Evolutionary conservation across 2,113 vertebrate genomes (phyloP).

Genomic region (Siphamia tubifer): DNA sequence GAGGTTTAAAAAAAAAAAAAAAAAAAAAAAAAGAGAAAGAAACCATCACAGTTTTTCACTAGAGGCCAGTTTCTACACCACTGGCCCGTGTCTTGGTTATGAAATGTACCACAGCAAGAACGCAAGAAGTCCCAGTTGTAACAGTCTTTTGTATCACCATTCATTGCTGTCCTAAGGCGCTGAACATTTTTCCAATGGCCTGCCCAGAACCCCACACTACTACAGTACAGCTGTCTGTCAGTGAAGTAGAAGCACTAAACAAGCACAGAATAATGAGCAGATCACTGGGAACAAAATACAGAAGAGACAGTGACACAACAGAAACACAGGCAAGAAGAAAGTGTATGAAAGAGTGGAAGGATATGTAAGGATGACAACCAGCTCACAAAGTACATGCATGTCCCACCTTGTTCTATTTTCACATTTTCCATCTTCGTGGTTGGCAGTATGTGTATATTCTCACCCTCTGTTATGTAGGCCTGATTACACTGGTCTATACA

Average conservation of each 20-base stretch:
- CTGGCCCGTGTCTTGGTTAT: slow-evolving; percentile 9
- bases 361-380: slow-evolving; percentile 14
- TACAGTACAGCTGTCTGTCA: slow-evolving; percentile 20
- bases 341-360: neutral
- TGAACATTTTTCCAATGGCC: neutral
- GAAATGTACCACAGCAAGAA: slow-evolving; percentile 20
- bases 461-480: too few species aligned
- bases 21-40: too few species aligned
- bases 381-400: slow-evolving; percentile 16
- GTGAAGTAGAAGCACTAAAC: slow-evolving; percentile 43
- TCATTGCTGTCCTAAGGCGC: neutral
- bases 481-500: too few species aligned
- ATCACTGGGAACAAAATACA: slow-evolving; percentile 2
- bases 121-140: neutral
- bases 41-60: slow-evolving; percentile 6
- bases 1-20: neutral
- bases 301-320: neutral
- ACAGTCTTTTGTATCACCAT: neutral
- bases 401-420: neutral
- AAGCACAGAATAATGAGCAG: slow-evolving; percentile 37
- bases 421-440: neutral
- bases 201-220: neutral
- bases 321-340: slow-evolving; percentile 6
- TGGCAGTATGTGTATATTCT: too few species aligned
- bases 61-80: neutral